Base-by-base conservation (phyloP, 1,140 invertebrate species). In the Drosophila quadrilineata region DNA sequence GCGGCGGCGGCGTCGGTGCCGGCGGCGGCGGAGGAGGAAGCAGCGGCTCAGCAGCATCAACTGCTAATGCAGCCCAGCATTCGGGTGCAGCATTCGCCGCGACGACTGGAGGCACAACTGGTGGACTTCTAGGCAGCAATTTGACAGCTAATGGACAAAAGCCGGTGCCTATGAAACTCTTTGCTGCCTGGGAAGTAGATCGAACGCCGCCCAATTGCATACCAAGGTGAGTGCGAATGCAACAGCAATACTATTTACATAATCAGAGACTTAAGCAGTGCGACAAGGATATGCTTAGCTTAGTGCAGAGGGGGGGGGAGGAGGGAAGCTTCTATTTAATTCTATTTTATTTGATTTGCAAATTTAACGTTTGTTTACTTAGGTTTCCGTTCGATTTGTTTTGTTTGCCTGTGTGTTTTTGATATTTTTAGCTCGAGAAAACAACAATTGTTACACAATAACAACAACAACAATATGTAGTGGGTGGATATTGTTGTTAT, bases 161-260 rank as follows among this genome's bases (percentile, higher is more conserved):
- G 93, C 96, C 96, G 76, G 96, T 98, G 88, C 96, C 97, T 76
- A 98, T 98, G 97, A 98, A 97, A 92, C 93, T 99, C 69, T 99
- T 98, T 92, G 97, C 97, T 60, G 97, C 97, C 72, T 98, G 97
- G 97, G 97, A 98, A 93, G 96, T 98, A 57, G 98, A 99, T 91
- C 94, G 98, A 89, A 98, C 97, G 58, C 96, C 97, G 40, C 94
- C 97, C 60, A 98, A 97, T 91, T 98, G 97, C 91, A 98, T 98
- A 91, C 97, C 97, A 89, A 97, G 97, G 97, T 98, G 93, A 91
- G 77, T 84, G 36, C 21, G 24, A 14, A 3, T 16, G 31, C 21
- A 19, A 29, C 31, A 53, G 26, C 33, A 28, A n/a, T n/a, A n/a
- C n/a, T n/a, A n/a, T 38, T 58, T 54, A 53, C 31, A 33, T 60